A percentile compares a stretch with the other conserved stretches of the same genome.
phyloP scores from a whole-genome alignment of 2,797 vertebrate genomes.

The Hyperoplus immaculatus region DNA sequence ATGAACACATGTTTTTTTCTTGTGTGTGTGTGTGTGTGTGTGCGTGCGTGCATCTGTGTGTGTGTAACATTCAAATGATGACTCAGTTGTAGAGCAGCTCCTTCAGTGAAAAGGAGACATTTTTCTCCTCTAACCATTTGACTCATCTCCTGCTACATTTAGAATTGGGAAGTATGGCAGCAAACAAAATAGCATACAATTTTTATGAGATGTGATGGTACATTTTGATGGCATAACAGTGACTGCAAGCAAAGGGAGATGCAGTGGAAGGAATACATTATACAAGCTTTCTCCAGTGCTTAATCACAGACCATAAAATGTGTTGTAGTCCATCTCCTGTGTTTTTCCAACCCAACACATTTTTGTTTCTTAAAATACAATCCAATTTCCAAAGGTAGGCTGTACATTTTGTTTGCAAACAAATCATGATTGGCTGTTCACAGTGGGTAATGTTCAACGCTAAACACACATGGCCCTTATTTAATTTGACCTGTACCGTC shows the following conservation, averaged over 20 bases:
- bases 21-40: constrained; percentile 12
- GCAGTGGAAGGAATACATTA: constrained; percentile 26
- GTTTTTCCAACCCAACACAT: not conserved
- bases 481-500: too few species aligned
- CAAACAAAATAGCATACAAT: constrained; percentile 57
- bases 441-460: not conserved
- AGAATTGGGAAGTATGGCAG: constrained; percentile 56
- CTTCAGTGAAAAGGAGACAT: constrained; percentile 65
- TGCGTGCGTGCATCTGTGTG: constrained; percentile 8
- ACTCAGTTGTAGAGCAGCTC: constrained; percentile 67
- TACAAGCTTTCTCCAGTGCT: constrained; percentile 1
- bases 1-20: constrained; percentile 34
- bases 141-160: constrained; percentile 74
- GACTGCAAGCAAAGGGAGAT: constrained; percentile 24
- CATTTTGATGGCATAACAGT: constrained; percentile 34
- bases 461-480: too few species aligned
- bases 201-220: constrained; percentile 43
- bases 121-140: constrained; percentile 74
- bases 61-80: constrained; percentile 73
- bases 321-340: constrained; percentile 21
- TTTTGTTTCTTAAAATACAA: constrained; percentile 20
- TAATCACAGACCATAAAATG: constrained; percentile 19
- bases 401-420: constrained; percentile 12
- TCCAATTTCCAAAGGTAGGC: constrained; percentile 16
- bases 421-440: constrained; percentile 11